These are phyloP conservation scores for Calephelis nemesis DNA, from an alignment of 1,140 invertebrate species.

Conservation along the genomic window DNA sequence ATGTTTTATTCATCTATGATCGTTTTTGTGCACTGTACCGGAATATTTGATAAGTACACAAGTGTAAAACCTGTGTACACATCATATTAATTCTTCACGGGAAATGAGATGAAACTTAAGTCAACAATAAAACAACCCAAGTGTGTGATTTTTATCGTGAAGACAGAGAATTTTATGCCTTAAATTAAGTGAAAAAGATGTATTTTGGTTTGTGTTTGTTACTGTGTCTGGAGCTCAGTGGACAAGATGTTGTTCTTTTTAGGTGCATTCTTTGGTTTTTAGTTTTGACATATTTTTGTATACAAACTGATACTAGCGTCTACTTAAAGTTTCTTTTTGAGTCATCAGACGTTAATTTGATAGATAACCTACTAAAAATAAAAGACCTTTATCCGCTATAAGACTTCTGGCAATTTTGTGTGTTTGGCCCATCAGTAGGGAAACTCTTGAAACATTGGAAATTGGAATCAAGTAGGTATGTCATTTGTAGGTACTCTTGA, in stretches of 20 bases:
- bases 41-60: conserved; percentile 53
- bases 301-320: neutral
- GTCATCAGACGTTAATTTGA: no score
- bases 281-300: neutral
- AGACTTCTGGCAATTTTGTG: no score
- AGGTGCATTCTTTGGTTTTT: conserved; percentile 13
- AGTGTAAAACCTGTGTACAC: conserved; percentile 55
- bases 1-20: conserved; percentile 21
- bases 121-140: conserved; percentile 46
- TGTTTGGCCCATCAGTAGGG: no score
- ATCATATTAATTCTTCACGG: conserved; percentile 65
- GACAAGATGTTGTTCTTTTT: conserved; percentile 17
- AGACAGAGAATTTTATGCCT: conserved; percentile 25
- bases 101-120: conserved; percentile 62
- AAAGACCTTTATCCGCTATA: no score
- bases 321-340: no score
- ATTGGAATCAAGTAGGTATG: no score
- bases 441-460: no score
- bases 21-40: conserved; percentile 40
- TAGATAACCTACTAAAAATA: no score
- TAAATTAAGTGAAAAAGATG: conserved; percentile 2
- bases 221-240: neutral
- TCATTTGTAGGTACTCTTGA: no score
- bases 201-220: neutral
- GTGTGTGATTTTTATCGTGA: neutral